Conservation (phyloP, 2,888 invertebrate genomes). For the Mythimna lalbum region DNA sequence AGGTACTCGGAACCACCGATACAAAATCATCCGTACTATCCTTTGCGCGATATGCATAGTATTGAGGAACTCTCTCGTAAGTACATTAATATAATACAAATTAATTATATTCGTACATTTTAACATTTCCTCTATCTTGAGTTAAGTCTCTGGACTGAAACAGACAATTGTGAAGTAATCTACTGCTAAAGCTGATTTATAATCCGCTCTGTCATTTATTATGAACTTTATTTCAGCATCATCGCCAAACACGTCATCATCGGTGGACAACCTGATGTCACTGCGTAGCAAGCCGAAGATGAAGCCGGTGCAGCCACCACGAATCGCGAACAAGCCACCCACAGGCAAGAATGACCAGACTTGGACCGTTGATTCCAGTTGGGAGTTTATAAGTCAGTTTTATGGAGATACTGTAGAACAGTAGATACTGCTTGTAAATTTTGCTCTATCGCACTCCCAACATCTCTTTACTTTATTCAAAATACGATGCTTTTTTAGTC, state of each 20-base stretch:
- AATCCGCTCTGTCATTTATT: not conserved
- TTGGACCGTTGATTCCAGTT: constrained; percentile 97
- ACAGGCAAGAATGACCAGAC: constrained; percentile 90
- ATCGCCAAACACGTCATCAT: constrained; percentile 91
- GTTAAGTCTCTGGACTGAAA: too few relatives aligned
- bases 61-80: constrained; percentile 89
- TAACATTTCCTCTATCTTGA: not conserved
- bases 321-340: constrained; percentile 87
- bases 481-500: not conserved
- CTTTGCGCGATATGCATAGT: constrained; percentile 89
- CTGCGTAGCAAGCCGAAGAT: constrained; percentile 91
- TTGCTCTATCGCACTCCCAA: constrained; percentile 59
- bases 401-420: constrained; percentile 65
- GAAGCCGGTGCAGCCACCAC: constrained; percentile 94
- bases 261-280: constrained; percentile 92
- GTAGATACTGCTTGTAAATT: constrained; percentile 51
- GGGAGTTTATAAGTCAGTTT: constrained; percentile 96
- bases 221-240: constrained; percentile 77
- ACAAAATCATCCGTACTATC: constrained; percentile 87
- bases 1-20: constrained; percentile 92
- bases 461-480: constrained; percentile 9
- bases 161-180: not conserved
- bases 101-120: not conserved
- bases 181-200: not conserved
- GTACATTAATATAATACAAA: too few relatives aligned